Evolutionary conservation across 2,888 invertebrate species (phyloP), one percentile per base, ranked within the genome.

Genomic region (Ernsta delagoae): DNA sequence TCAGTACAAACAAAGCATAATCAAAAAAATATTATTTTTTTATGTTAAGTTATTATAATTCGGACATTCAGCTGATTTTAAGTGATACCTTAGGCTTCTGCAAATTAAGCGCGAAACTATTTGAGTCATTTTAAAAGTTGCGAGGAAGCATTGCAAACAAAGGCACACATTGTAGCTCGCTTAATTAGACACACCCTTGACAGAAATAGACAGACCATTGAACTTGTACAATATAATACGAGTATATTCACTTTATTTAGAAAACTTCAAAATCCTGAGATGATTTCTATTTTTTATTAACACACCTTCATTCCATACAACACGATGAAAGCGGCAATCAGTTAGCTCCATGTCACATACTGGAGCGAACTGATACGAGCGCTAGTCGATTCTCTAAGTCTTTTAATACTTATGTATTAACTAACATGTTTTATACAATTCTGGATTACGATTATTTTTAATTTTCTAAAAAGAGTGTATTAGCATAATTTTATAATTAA

Each of bases 1-100:
- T 89, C 90, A 92, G 92, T 93, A 93, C 92, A 92, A 92, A 92
- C 65, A 73, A 83, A 79, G 87, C 91, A 91, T 92, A 90, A 90
- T 90, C 34, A 82, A 75, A 82, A 75, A 56, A 31, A 31, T 31
- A 31, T 31, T 31, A 31, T 1, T 31, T 31, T 31, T 31, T 31
- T 31, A 31, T 31, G 31, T 31, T 31, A 31, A 11, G 41, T 43
- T 36, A 16, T 34, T 34, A 0, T 31, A 16, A 39, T 39, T 39
- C 39, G 39, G 39, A 39, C 0, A 7, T 6, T 39, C 31, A 39
- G 39, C 39, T 8, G 7, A 39, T 39, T 39, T 39, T 6, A 31
- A 31, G 1, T 31, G 31, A 31, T 31, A 31, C 31, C 31, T 31
- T 31, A 31, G 31, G 31, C 31, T 31, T 31, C 31, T 31, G 31